Percentiles rank a stretch among this genome's conserved stretches.
Evolutionary conservation across 2,797 vertebrate species (phyloP).

Genomic region (Pempheris klunzingeri): DNA sequence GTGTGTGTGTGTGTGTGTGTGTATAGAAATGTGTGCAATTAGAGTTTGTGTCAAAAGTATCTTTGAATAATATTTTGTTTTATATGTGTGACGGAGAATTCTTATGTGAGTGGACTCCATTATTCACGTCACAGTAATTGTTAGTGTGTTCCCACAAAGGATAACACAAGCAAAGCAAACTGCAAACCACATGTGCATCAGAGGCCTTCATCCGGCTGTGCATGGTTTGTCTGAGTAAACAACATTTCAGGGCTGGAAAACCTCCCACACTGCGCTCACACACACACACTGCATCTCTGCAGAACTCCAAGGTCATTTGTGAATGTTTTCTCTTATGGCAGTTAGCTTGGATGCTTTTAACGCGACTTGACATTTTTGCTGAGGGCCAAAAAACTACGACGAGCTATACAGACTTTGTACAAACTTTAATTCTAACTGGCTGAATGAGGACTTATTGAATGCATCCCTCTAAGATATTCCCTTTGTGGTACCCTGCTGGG

Average conservation of each 20-base stretch:
- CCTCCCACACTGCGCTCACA: conserved; percentile 6
- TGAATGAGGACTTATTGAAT: conserved; percentile 24
- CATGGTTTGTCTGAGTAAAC: conserved; percentile 50
- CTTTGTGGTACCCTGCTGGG: conserved; percentile 20
- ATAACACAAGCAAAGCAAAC: conserved; percentile 25
- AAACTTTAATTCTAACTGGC: not conserved
- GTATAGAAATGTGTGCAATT: not conserved
- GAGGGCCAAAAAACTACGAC: not conserved
- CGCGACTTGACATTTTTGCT: not conserved
- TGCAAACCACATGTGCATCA: conserved; percentile 28
- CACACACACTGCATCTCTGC: not conserved
- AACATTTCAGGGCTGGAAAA: conserved; percentile 18
- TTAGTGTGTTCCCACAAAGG: conserved; percentile 23
- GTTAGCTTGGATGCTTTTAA: not conserved
- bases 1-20: not conserved
- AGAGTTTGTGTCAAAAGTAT: not conserved
- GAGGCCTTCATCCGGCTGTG: conserved; percentile 16
- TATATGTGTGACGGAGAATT: not conserved
- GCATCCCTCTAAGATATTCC: conserved; percentile 28
- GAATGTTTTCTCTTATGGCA: conserved; percentile 1
- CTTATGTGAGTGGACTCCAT: not conserved
- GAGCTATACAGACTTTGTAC: not conserved
- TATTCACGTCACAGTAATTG: conserved; percentile 25
- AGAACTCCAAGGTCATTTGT: conserved; percentile 16
- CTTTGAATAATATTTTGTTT: conserved; percentile 2